Conservation (phyloP, 2,113 vertebrate species). For the Toxotes jaculatrix region DNA sequence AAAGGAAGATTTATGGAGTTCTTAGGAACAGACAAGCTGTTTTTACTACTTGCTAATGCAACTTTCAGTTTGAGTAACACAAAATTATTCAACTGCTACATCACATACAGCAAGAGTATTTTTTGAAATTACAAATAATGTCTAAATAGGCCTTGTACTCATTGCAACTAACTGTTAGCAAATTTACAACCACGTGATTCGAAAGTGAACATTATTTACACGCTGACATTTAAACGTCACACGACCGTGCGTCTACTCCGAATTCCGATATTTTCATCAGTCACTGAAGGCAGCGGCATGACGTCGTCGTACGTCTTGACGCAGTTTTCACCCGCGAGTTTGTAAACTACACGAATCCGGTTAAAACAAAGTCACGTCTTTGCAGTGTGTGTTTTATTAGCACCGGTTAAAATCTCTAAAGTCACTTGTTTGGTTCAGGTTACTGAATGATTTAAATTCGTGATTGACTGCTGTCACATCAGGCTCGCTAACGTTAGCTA, state of each 20-base stretch:
- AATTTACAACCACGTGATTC: not conserved
- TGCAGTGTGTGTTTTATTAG: not conserved
- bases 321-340: not conserved
- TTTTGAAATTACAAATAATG: not conserved
- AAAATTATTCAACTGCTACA: not conserved
- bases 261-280: slow-evolving; percentile 17
- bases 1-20: not conserved
- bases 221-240: not conserved
- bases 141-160: not conserved
- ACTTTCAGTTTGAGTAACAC: not conserved
- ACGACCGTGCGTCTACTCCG: fast-evolving
- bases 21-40: not conserved
- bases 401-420: fast-evolving
- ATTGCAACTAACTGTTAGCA: not conserved
- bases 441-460: not conserved
- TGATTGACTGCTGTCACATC: not conserved
- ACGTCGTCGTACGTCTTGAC: slow-evolving; percentile 63
- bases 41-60: not conserved
- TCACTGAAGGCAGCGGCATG: slow-evolving; percentile 53
- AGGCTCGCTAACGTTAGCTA: not conserved
- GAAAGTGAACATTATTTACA: not conserved
- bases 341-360: too few relatives aligned
- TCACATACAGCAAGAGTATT: too few relatives aligned
- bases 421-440: not conserved
- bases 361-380: too few relatives aligned